Evolutionary conservation across 2,888 invertebrate genomes (phyloP), one percentile per base, ranked within the genome.

Genomic region (Eupithecia exiguata): DNA sequence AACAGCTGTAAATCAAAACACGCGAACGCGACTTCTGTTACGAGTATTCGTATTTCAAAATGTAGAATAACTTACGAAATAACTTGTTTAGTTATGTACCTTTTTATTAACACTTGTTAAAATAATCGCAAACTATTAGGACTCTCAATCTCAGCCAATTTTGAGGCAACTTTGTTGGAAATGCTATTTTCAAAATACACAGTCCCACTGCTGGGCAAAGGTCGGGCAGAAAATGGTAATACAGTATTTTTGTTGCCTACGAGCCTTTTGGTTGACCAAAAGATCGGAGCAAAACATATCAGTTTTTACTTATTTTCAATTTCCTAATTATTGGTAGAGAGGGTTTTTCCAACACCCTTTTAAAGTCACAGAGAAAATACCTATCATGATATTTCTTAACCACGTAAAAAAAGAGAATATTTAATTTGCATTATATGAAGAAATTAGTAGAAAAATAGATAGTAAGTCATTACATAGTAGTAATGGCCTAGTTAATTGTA

Each of bases 1-100:
- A 40, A 40, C 21, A 58, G 40, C 43, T 70, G 62, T 62, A 35
- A 62, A 62, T 62, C 62, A 62, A 35, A 35, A 62, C 62, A 62
- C 9, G 62, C 62, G 18, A 62, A 58, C 25, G 58, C 58, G 21
- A 14, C 16, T 62, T 62, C 62, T 62, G 62, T 62, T 62, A 62
- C 18, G 35, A 18, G 30, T 18, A 30, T 14, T 62, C 18, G 18
- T 35, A 62, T 62, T 62, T 35, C 16, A 62, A 62, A 62, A 35
- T 18, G 2, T 5, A 62, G 7, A 14, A 18, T 9, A 62, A 18
- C 9, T 30, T 16, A 16, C 5, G 30, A 21, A 25, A 30, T 30
- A 16, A 30, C 61, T 58, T 58, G 12, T 43, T 7, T 36, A n/a
- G 30, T 30, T 4, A 30, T 1, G 1, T 5, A 5, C 1, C 16